These are phyloP conservation scores for Podotricha telesiphe DNA, from an alignment of 2,888 invertebrate species.

Conservation along the genomic window DNA sequence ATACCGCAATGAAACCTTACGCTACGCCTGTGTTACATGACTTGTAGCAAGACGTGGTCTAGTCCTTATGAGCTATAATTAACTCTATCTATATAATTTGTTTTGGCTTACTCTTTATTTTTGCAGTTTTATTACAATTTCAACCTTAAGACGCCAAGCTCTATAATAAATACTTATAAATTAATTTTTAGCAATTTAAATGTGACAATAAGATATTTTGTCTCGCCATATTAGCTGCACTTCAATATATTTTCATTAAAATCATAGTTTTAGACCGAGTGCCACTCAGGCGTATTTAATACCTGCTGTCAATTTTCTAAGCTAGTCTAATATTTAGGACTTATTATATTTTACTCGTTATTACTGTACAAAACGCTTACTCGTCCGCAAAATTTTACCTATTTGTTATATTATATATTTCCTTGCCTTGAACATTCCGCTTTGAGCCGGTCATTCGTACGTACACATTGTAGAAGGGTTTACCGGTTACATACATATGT, in stretches of 20 bases:
- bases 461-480: constrained; percentile 79
- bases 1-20: constrained; percentile 25
- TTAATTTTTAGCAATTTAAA: background rate
- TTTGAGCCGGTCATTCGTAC: constrained; percentile 72
- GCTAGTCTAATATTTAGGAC: constrained; percentile 70
- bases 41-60: constrained; percentile 13
- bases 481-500: constrained; percentile 56
- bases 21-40: constrained; percentile 14
- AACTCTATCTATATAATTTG: constrained; percentile 12
- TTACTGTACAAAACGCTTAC: constrained; percentile 81
- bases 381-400: constrained; percentile 77
- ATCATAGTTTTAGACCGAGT: constrained; percentile 53
- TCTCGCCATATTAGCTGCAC: background rate
- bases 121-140: background rate
- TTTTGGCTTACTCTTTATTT: background rate
- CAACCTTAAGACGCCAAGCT: constrained; percentile 3
- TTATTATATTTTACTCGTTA: constrained; percentile 66
- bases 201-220: background rate
- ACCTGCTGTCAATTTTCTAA: constrained; percentile 65
- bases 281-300: constrained; percentile 55
- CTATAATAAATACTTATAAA: background rate
- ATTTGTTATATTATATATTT: constrained; percentile 55
- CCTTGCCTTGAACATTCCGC: constrained; percentile 52
- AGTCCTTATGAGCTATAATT: constrained; percentile 10
- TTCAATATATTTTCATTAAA: background rate